Percentiles rank a stretch among this genome's conserved stretches.
Evolutionary conservation across 2,888 invertebrate species (phyloP).

Genomic region (Conus canariensis): DNA sequence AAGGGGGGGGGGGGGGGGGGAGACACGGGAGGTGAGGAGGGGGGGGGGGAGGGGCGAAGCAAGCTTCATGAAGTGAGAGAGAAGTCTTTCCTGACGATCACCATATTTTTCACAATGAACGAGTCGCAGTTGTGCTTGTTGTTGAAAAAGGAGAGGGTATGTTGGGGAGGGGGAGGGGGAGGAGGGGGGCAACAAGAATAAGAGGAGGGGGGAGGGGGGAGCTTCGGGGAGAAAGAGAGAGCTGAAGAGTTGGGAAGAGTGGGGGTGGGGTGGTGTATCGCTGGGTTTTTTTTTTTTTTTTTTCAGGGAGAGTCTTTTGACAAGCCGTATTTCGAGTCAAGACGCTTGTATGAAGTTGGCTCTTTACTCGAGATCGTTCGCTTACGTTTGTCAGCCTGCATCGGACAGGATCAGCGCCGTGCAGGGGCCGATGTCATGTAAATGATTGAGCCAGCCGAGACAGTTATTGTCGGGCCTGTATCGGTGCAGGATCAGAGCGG

Average conservation of each 20-base stretch:
- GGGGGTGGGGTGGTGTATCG: no score
- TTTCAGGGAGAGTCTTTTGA: constrained; percentile 5
- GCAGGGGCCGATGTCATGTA: no score
- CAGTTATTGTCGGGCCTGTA: no score
- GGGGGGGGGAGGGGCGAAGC: background rate
- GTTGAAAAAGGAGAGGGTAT: background rate
- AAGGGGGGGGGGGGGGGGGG: background rate
- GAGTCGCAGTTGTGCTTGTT: constrained; percentile 8
- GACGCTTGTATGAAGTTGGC: constrained; percentile 25
- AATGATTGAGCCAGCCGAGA: no score
- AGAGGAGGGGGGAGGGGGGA: background rate
- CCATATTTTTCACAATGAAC: constrained; percentile 22
- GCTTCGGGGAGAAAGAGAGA: background rate
- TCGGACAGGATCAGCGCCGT: background rate
- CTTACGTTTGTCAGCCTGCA: background rate
- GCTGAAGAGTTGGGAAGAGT: no score
- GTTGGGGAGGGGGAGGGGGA: background rate
- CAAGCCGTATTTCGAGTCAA: constrained; percentile 25
- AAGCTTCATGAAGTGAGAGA: constrained; percentile 2
- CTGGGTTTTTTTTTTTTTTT: background rate
- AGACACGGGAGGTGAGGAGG: background rate
- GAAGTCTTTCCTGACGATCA: background rate
- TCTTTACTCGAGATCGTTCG: background rate
- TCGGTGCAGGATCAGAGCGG: no score
- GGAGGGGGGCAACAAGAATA: background rate